phyloP scores from a whole-genome alignment of 2,888 invertebrate species.

The Chymomyza procnemis region DNA sequence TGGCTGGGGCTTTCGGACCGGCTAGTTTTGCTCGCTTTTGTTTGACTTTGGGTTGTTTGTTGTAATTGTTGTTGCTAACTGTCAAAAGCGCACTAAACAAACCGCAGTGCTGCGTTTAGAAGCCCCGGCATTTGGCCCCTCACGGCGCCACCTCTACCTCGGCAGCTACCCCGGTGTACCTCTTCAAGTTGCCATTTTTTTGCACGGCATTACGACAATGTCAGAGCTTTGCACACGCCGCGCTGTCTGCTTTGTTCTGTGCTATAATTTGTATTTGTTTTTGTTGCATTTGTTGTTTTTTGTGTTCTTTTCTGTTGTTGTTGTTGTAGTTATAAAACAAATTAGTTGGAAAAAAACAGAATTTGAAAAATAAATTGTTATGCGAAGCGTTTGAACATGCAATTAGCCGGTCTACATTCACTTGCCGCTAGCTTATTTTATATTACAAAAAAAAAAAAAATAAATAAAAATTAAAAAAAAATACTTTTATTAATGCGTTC shows the following conservation, averaged over 20 bases:
- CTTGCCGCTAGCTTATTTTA: neutral
- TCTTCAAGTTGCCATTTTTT: neutral
- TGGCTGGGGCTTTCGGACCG: slow-evolving; percentile 10
- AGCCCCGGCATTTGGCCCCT: slow-evolving; percentile 10
- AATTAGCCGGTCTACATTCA: slow-evolving; percentile 52
- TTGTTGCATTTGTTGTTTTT: slow-evolving; percentile 34
- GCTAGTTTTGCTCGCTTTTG: too few relatives aligned
- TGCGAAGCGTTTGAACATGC: slow-evolving; percentile 33
- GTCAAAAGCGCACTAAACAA: slow-evolving; percentile 55
- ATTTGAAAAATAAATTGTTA: slow-evolving; percentile 20
- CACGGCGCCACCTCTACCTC: too few relatives aligned
- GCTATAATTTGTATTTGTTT: slow-evolving; percentile 63
- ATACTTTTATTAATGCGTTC: neutral
- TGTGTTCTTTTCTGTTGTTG: slow-evolving; percentile 18
- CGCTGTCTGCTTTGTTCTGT: slow-evolving; percentile 59
- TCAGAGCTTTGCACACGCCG: slow-evolving; percentile 58
- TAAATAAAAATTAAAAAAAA: neutral
- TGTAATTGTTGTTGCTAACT: slow-evolving; percentile 30
- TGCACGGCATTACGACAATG: slow-evolving; percentile 37
- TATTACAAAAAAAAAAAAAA: too few relatives aligned
- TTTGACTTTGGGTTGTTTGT: slow-evolving; percentile 26
- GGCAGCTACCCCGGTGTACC: neutral
- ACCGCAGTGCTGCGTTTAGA: slow-evolving; percentile 23
- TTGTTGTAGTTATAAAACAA: slow-evolving; percentile 67
- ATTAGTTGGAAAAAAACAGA: slow-evolving; percentile 59